phyloP scores from a whole-genome alignment of 2,113 vertebrate genomes.

The Leiothrix lutea region DNA sequence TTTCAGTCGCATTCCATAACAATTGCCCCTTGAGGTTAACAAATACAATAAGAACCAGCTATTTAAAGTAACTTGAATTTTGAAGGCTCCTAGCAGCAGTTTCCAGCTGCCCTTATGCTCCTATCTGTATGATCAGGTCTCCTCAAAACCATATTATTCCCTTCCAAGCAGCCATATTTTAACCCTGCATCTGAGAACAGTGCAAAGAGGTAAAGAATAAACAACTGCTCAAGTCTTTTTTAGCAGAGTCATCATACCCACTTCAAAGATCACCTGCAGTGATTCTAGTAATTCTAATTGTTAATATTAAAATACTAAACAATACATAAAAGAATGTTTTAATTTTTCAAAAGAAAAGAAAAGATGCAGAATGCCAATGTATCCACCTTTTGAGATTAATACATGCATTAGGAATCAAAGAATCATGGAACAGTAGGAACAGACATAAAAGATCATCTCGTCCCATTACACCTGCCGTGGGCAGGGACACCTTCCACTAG shows the following conservation, averaged over 20 bases:
- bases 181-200: not conserved
- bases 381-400: not conserved
- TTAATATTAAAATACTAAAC: not conserved
- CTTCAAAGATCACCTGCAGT: not conserved
- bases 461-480: too few relatives aligned
- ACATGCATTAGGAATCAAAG: not conserved
- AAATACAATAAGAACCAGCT: not conserved
- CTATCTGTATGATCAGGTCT: not conserved
- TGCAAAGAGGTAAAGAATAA: not conserved
- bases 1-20: not conserved
- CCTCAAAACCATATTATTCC: not conserved
- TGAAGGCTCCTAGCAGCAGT: not conserved
- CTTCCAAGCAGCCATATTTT: not conserved
- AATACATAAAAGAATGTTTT: not conserved
- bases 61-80: constrained; percentile 17
- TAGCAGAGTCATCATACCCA: not conserved
- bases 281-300: not conserved
- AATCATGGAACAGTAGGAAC: not conserved
- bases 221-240: not conserved
- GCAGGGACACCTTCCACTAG: too few relatives aligned
- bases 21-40: constrained; percentile 32
- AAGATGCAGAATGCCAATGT: not conserved
- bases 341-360: not conserved
- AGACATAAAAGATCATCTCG: not conserved
- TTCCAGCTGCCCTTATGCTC: not conserved